Evolutionary conservation across 2,797 vertebrate genomes (phyloP).

Genomic region (Mergus octosetaceus): DNA sequence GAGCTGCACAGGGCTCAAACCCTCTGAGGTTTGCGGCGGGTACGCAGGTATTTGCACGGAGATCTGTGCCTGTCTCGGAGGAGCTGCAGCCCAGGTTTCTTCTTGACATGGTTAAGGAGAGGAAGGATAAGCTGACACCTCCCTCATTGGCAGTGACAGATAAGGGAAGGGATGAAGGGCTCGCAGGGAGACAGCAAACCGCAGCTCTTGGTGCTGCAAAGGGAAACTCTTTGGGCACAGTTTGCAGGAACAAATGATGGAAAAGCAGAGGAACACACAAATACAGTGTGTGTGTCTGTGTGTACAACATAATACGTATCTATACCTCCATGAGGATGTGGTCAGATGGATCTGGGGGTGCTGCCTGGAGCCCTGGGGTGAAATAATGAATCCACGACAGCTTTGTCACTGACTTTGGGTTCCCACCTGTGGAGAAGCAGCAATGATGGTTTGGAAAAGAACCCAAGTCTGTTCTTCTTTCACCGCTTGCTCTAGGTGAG

Average conservation of each 20-base stretch:
- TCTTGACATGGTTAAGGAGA: not conserved
- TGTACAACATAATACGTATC: rapidly evolving
- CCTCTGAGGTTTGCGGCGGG: not conserved
- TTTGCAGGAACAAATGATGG: not conserved
- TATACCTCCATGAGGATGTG: not conserved
- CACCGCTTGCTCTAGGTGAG: not conserved
- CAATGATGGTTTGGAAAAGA: not conserved
- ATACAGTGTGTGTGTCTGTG: not conserved
- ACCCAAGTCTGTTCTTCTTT: not conserved
- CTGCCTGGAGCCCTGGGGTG: not conserved
- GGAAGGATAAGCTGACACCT: not conserved
- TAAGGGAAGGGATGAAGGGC: not conserved
- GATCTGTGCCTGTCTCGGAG: not conserved
- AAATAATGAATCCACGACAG: not conserved
- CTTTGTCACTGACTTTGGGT: not conserved
- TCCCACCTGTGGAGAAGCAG: not conserved
- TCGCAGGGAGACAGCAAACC: not conserved
- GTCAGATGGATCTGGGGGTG: not conserved
- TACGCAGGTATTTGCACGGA: not conserved
- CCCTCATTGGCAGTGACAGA: not conserved
- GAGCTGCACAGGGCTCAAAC: not conserved
- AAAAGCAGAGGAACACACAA: not conserved
- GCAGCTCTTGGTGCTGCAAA: rapidly evolving
- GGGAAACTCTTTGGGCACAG: not conserved
- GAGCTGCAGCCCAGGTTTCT: not conserved